Percentiles rank a stretch among this genome's conserved stretches.
phyloP scores from a whole-genome alignment of 2,113 vertebrate genomes.

The Mastomys natalensis region DNA sequence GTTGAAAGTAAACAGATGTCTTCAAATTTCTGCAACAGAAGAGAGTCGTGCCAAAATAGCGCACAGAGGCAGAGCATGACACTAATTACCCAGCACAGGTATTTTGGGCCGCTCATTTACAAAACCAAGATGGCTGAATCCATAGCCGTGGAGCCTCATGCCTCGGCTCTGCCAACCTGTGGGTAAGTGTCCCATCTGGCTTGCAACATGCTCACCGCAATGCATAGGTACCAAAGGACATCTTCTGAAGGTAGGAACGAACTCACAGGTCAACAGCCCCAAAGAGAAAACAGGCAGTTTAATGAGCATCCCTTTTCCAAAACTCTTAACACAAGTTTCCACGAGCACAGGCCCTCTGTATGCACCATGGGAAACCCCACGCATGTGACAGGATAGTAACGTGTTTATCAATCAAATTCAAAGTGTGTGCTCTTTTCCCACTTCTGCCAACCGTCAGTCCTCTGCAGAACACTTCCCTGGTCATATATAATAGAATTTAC shows the following conservation, averaged over 20 bases:
- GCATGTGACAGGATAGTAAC: conserved; percentile 5
- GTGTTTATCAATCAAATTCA: conserved; percentile 47
- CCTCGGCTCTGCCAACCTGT: neutral
- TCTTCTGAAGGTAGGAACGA: neutral
- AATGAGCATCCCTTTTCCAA: neutral
- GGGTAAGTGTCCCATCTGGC: neutral
- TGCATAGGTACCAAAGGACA: neutral
- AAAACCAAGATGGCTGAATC: conserved; percentile 56
- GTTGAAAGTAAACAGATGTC: conserved; percentile 71
- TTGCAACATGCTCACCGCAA: neutral
- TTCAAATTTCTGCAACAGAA: conserved; percentile 69
- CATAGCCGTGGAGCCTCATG: neutral
- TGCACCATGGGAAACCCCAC: neutral
- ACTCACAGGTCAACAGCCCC: neutral
- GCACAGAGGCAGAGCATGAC: neutral
- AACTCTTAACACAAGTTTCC: neutral
- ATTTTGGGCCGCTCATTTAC: conserved; percentile 70
- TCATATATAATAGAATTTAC: neutral
- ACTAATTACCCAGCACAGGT: conserved; percentile 54
- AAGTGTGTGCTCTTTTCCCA: neutral
- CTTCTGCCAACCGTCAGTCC: neutral
- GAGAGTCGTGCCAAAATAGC: conserved; percentile 65
- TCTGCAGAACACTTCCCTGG: conserved; percentile 1
- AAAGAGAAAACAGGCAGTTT: neutral
- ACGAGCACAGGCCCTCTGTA: neutral